Conservation (phyloP, 2,797 vertebrate species). For the Phataginus tetradactyla region DNA sequence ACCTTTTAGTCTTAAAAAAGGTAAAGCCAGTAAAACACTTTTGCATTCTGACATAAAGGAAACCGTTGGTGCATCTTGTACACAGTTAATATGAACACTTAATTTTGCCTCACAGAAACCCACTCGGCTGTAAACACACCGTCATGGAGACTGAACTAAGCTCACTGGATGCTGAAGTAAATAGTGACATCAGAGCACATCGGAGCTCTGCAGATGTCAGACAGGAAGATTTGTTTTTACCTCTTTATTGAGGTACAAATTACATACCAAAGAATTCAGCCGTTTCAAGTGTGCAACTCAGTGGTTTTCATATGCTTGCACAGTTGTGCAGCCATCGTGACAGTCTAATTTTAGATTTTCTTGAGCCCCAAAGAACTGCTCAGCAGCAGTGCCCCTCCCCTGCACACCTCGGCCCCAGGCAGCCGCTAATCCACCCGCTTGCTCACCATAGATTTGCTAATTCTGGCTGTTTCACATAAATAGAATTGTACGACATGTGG, state of each 20-base stretch:
- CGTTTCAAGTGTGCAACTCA: neutral
- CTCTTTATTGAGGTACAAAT: neutral
- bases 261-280: neutral
- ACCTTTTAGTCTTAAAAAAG: constrained; percentile 76
- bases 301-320: neutral
- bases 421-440: neutral
- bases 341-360: neutral
- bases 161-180: constrained; percentile 8
- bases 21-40: constrained; percentile 76
- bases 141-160: neutral
- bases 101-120: constrained; percentile 55
- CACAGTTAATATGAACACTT: constrained; percentile 65
- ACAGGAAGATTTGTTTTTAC: neutral
- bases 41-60: constrained; percentile 72
- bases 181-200: neutral
- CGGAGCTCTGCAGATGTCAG: constrained; percentile 9
- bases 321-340: neutral
- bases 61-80: constrained; percentile 64
- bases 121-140: constrained; percentile 65
- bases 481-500: neutral
- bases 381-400: neutral
- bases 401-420: neutral
- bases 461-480: neutral
- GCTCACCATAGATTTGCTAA: neutral
- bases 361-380: neutral